Conservation (phyloP, 2,113 vertebrate genomes). For the Pelecanoides urinatrix region DNA sequence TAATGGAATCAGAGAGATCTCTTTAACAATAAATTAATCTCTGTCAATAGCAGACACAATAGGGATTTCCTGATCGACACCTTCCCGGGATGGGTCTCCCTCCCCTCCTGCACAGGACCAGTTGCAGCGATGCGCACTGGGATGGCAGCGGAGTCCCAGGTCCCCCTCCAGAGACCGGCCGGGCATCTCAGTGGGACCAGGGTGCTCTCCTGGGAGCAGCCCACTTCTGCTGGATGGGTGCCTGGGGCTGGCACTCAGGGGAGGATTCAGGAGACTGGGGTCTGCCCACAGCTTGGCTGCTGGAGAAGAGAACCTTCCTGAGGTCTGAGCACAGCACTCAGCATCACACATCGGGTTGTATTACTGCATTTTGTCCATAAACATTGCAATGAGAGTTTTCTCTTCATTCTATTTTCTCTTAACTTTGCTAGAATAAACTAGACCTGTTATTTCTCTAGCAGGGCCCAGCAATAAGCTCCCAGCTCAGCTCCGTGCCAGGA, state of each 20-base stretch:
- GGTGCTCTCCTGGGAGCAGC: too few species aligned
- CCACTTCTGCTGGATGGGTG: background rate
- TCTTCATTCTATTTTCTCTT: background rate
- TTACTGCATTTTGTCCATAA: background rate
- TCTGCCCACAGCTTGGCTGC: background rate
- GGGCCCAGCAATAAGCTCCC: background rate
- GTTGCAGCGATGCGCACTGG: fast-evolving
- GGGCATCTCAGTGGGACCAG: fast-evolving
- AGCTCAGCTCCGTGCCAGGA: background rate
- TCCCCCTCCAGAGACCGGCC: fast-evolving
- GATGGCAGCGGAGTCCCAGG: background rate
- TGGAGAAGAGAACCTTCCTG: background rate
- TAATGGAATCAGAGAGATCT: background rate
- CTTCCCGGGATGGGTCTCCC: background rate
- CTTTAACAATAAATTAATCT: background rate
- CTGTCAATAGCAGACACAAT: background rate
- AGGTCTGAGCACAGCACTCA: background rate
- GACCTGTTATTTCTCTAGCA: background rate
- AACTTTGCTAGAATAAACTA: background rate
- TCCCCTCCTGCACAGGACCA: background rate
- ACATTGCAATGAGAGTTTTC: fast-evolving
- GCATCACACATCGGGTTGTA: background rate
- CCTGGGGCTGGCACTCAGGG: background rate
- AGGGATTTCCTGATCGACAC: background rate
- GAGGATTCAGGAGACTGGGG: too few species aligned